Percentiles rank a stretch among this genome's conserved stretches.
These are phyloP conservation scores for Adrianichthys oophorus DNA, from an alignment of 2,797 vertebrate species.

Conservation along the genomic window DNA sequence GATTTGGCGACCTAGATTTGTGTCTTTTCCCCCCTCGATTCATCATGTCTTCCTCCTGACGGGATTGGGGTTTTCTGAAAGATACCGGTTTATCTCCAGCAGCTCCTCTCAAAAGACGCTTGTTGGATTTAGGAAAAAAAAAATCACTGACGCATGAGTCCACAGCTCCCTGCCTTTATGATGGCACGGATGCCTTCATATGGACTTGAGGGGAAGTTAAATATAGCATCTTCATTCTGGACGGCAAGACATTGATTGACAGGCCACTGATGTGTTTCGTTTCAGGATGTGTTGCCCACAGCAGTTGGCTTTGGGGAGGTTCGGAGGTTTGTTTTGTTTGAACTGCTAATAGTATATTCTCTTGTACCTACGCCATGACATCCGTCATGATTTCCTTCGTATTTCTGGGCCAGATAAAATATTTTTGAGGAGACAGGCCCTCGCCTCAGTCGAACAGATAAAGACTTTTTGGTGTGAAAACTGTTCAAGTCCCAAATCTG, in stretches of 20 bases:
- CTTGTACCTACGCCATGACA: slow-evolving; percentile 24
- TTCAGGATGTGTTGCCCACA: slow-evolving; percentile 53
- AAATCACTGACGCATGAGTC: slow-evolving; percentile 12
- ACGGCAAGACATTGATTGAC: slow-evolving; percentile 64
- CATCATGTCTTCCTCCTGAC: slow-evolving; percentile 10
- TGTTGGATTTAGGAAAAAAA: slow-evolving; percentile 10
- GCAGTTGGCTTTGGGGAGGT: slow-evolving; percentile 54
- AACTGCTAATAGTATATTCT: slow-evolving; percentile 40
- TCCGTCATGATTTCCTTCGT: slow-evolving; percentile 14
- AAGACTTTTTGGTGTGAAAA: background rate
- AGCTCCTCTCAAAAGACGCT: slow-evolving; percentile 6
- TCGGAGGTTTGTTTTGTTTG: slow-evolving; percentile 63
- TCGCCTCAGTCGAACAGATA: slow-evolving; percentile 8
- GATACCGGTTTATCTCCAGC: slow-evolving; percentile 9
- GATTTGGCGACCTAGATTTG: slow-evolving; percentile 56
- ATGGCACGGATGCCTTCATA: slow-evolving; percentile 25
- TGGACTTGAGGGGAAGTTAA: slow-evolving; percentile 44
- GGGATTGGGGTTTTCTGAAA: slow-evolving; percentile 24
- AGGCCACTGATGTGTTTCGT: slow-evolving; percentile 57
- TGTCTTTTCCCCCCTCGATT: slow-evolving; percentile 4
- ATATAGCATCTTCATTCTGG: slow-evolving; percentile 48
- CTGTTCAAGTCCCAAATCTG: no score
- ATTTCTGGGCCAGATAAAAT: slow-evolving; percentile 22
- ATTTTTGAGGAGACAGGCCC: slow-evolving; percentile 22
- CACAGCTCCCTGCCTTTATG: slow-evolving; percentile 23